Evolutionary conservation across 2,888 invertebrate genomes (phyloP), one percentile per base, ranked within the genome.

Genomic region (Scaptomyza tumidula): DNA sequence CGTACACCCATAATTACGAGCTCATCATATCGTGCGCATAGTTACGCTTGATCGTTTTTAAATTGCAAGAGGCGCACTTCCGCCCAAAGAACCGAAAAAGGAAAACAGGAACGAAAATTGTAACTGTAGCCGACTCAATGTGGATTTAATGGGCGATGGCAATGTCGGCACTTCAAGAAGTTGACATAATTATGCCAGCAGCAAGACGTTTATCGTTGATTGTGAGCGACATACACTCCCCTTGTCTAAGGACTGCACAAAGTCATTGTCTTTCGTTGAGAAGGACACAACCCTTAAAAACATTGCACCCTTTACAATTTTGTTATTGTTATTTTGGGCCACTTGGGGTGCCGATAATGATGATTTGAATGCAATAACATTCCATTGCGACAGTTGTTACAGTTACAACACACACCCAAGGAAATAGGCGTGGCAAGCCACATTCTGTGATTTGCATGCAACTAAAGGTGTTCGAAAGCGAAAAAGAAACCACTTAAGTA

Each of bases 161-260:
- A 49, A 58, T 57, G 82, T 75, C 71, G 75, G 83, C 79, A 72
- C 82, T 80, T 88, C 80, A 88, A 84, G 88, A 68, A 86, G 84
- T 88, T 84, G 88, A 88, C 84, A 84, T 86, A 88, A 84, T 84
- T 88, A 78, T 78, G 86, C 73, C 88, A 78, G 86, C 87, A 78
- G 63, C 57, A 66, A 62, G 55, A 65, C 16, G 33, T 46, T 59
- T 63, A 59, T 57, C 55, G 66, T 64, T 64, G 45, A 46, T 64
- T 61, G 62, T 16, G 44, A 37, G 37, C 48, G 53, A 56, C 35
- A 7, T 7, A 31, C 7, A 2, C 31, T 10, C 49, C 44, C 60
- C 53, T 46, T 48, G 19, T 33, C 62, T 66, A 45, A 66, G 60
- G 53, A 37, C 35, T 37, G 10, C 35, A n/a, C 37, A 1, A 24